Percentiles rank a stretch among this genome's conserved stretches.
Evolutionary conservation across 1,140 invertebrate species (phyloP).

Genomic region (Lanistes nyassanus): DNA sequence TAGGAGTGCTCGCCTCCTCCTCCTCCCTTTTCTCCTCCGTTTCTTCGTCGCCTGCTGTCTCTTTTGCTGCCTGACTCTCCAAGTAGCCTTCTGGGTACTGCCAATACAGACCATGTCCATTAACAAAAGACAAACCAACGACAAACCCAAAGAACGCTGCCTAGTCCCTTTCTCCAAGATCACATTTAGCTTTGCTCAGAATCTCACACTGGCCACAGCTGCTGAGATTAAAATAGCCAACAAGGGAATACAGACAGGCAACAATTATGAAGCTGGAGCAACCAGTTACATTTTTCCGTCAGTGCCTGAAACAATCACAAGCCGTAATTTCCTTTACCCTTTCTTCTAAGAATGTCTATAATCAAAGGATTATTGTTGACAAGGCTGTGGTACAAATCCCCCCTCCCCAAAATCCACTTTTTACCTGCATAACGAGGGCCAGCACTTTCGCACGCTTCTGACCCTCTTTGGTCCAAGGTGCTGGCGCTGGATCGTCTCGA

Average conservation of each 20-base stretch:
- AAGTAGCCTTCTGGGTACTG: slow-evolving; percentile 83
- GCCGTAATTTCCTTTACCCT: background rate
- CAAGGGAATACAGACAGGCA: background rate
- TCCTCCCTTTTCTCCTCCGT: slow-evolving; percentile 27
- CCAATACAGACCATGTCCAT: slow-evolving; percentile 31
- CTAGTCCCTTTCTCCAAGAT: no score
- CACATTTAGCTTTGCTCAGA: no score
- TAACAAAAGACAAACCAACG: no score
- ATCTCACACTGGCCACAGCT: no score
- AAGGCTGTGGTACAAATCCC: background rate
- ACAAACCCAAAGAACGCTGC: no score
- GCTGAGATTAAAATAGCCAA: background rate
- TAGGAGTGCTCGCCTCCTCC: no score
- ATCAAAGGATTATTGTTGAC: background rate
- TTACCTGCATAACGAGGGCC: slow-evolving; percentile 64
- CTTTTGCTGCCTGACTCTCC: slow-evolving; percentile 72
- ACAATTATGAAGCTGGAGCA: background rate
- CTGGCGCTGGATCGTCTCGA: slow-evolving; percentile 81
- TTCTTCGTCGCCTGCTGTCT: slow-evolving; percentile 48
- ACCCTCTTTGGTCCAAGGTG: slow-evolving; percentile 85
- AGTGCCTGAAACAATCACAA: no score
- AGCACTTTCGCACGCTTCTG: slow-evolving; percentile 69
- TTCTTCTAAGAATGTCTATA: background rate
- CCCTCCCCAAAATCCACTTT: background rate
- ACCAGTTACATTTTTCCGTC: no score